A percentile compares a stretch with the other conserved stretches of the same genome.
phyloP scores from a whole-genome alignment of 2,888 invertebrate genomes.

The Willowsia nigromaculata region DNA sequence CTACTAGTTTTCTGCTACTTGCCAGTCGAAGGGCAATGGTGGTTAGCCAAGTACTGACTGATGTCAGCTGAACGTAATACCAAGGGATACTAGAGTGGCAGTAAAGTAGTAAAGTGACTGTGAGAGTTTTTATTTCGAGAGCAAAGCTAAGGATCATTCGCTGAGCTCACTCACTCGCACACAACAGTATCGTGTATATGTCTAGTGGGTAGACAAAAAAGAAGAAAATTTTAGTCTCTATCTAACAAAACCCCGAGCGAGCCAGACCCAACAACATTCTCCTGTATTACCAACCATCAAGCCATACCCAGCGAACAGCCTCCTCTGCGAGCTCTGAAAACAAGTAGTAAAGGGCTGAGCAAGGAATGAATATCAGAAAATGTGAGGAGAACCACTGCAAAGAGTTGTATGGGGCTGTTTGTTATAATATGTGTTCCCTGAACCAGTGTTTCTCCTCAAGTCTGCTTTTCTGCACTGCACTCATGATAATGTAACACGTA shows the following conservation, averaged over 20 bases:
- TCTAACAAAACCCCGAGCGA: conserved; percentile 36
- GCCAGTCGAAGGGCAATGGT: conserved; percentile 57
- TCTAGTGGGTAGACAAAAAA: conserved; percentile 29
- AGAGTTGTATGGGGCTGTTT: conserved; percentile 27
- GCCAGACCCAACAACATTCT: conserved; percentile 24
- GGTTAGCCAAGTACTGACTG: conserved; percentile 62
- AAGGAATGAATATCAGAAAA: conserved; percentile 39
- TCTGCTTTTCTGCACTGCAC: conserved; percentile 44
- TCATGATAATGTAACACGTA: neutral
- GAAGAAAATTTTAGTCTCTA: conserved; percentile 43
- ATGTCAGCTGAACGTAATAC: conserved; percentile 66
- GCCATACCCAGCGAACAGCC: neutral
- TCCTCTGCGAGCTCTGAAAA: neutral
- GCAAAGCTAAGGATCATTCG: conserved; percentile 51
- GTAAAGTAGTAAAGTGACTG: conserved; percentile 55
- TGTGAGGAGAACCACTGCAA: conserved; percentile 26
- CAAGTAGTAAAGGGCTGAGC: conserved; percentile 30
- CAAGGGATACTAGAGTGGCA: conserved; percentile 58
- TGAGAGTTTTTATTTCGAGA: conserved; percentile 52
- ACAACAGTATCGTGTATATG: neutral
- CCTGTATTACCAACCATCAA: neutral
- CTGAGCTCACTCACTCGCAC: conserved; percentile 28
- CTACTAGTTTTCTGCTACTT: conserved; percentile 40
- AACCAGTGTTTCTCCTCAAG: conserved; percentile 56
- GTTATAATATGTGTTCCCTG: conserved; percentile 16